Conservation (phyloP, 1,140 invertebrate species). For the Chelonus insularis region DNA sequence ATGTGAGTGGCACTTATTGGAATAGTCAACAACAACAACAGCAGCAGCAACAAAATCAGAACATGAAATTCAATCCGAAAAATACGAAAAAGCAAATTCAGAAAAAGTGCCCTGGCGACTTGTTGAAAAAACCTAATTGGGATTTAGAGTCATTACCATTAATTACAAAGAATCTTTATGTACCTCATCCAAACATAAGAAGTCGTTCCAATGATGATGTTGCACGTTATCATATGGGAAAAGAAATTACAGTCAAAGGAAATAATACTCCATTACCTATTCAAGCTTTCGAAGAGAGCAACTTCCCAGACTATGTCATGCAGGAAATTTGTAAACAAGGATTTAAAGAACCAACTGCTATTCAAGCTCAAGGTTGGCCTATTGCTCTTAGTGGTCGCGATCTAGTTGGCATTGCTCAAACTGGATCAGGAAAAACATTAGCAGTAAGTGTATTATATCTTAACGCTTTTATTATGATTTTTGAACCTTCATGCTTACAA, state of each 20-base stretch:
- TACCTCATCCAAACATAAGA: constrained; percentile 77
- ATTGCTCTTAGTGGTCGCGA: constrained; percentile 89
- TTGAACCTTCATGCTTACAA: too few species aligned
- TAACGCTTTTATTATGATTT: too few species aligned
- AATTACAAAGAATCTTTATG: constrained; percentile 92
- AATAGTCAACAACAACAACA: constrained; percentile 53
- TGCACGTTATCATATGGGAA: constrained; percentile 69
- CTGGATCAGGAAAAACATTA: constrained; percentile 88
- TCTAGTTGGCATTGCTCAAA: constrained; percentile 94
- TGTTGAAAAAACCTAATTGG: constrained; percentile 83
- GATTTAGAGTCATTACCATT: constrained; percentile 74
- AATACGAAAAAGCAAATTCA: constrained; percentile 46
- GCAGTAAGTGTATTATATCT: too few species aligned
- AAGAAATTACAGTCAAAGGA: constrained; percentile 87
- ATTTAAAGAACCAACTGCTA: constrained; percentile 83
- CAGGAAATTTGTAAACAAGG: constrained; percentile 80
- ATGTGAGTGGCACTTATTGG: constrained; percentile 53
- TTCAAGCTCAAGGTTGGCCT: constrained; percentile 89
- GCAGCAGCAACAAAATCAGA: constrained; percentile 36
- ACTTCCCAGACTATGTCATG: constrained; percentile 83
- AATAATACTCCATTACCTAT: constrained; percentile 83
- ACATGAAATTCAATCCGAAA: constrained; percentile 47
- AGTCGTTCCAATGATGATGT: constrained; percentile 75
- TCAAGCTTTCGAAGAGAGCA: constrained; percentile 85
- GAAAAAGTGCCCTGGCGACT: constrained; percentile 74